A percentile compares a stretch with the other conserved stretches of the same genome.
Conservation (phyloP, 2,113 vertebrate species). For the Neolamprologus longior region DNA sequence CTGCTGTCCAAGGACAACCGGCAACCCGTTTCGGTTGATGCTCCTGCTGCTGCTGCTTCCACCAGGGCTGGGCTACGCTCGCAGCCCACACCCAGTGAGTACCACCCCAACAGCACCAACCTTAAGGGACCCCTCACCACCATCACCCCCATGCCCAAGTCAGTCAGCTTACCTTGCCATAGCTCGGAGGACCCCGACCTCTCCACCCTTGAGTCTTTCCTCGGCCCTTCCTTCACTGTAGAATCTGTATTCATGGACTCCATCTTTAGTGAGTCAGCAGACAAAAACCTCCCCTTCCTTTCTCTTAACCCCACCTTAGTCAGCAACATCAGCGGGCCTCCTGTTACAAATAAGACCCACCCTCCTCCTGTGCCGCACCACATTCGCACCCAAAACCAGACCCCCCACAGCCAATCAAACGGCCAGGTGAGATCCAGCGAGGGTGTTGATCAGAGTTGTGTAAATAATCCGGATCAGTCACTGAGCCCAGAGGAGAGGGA, state of each 20-base stretch:
- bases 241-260: conserved; percentile 72
- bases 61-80: conserved; percentile 64
- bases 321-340: conserved; percentile 89
- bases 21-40: conserved; percentile 82
- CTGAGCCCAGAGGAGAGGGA: conserved; percentile 85
- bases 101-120: conserved; percentile 69
- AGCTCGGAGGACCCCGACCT: conserved; percentile 68
- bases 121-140: conserved; percentile 25
- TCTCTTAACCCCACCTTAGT: conserved; percentile 90
- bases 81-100: conserved; percentile 88
- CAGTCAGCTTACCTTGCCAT: conserved; percentile 67
- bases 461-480: conserved; percentile 59
- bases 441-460: conserved; percentile 8
- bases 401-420: conserved; percentile 26
- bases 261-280: conserved; percentile 60
- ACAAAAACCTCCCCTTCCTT: conserved; percentile 79
- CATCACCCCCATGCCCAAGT: conserved; percentile 56
- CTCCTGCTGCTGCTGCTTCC: conserved; percentile 66
- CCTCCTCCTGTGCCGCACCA: neutral
- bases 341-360: conserved; percentile 51
- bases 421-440: conserved; percentile 37
- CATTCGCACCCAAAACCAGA: neutral
- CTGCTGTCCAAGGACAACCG: conserved; percentile 91
- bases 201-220: conserved; percentile 69
- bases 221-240: conserved; percentile 71